Evolutionary conservation across 1,140 invertebrate species (phyloP), one percentile per base, ranked within the genome.

Genomic region (Hermetia illucens): DNA sequence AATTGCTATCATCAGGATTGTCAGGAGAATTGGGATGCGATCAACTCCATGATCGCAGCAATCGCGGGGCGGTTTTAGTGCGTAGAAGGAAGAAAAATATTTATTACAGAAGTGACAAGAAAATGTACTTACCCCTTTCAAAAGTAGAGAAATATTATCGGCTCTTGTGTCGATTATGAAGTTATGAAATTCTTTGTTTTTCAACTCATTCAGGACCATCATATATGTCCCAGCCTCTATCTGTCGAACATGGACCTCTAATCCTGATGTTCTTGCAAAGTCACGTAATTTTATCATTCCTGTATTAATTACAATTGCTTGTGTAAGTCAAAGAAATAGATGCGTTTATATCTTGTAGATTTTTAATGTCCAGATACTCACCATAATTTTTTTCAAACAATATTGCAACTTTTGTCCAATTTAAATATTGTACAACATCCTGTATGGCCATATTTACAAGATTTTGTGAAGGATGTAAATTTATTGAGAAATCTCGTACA

Each of bases 331-430:
- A n/a, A n/a, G n/a, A n/a, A n/a, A n/a, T n/a, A n/a, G n/a, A n/a
- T n/a, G n/a, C n/a, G n/a, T n/a, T n/a, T n/a, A n/a, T n/a, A n/a
- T n/a, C n/a, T n/a, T n/a, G n/a, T n/a, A n/a, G n/a, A n/a, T n/a
- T n/a, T n/a, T n/a, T n/a, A n/a, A n/a, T n/a, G n/a, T n/a, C n/a
- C n/a, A 19, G 16, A 20, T 38, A 5, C 13, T 8, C 44, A 59
- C 56, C 53, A 35, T 54, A 52, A 41, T 58, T 47, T 57, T 70
- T 83, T 60, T 96, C 90, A 52, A 94, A 94, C 21, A 96, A 76
- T 43, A 96, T 83, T 1, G 87, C 89, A 45, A 93, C 86, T 62
- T 80, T 77, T 5, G 85, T 90, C 90, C 90, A 95, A 57, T 92
- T 91, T 21, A 92, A 70, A 55, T 86, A 90, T 17, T 72, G 66